Base-by-base conservation (phyloP, 2,888 invertebrate species). In the Automeris io region DNA sequence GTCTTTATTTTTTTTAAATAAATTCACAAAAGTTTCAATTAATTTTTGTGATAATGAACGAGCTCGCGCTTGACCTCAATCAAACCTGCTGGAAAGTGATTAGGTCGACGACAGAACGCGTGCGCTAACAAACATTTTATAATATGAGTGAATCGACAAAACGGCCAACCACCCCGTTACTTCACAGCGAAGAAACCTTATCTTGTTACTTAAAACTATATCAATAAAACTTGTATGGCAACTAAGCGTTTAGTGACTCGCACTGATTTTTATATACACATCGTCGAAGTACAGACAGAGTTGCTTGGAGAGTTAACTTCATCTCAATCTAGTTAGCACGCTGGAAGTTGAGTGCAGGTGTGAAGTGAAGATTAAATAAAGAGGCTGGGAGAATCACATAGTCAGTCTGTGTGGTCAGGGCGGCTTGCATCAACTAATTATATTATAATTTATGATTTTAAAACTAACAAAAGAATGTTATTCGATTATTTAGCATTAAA, bases 191-290 rank as follows among this genome's bases (percentile, higher is more conserved):
- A 26, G 38, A 53, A 67, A 68, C 64, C 64, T 63, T 55, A 63
- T 58, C 57, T 52, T 69, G 67, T 62, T 70, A 77, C 73, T 73
- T 80, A 74, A 48, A 67, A 75, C 81, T 83, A 85, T 70, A 21
- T 31, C 31, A 72, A 72, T 76, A 77, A 65, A 63, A 74, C 70
- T 77, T 80, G 76, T 86, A 86, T 86, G 85, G 85, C 85, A 83
- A 83, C 85, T 75, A 83, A 80, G 79, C 81, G 69, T 61, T 78
- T 82, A 82, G 82, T 74, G 80, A 49, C 46, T 45, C 50, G 47
- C 78, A 13, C 78, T 81, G 73, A 80, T 82, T 59, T 58, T 69
- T 82, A 85, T 83, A 72, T 83, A 83, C 83, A 83, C 60, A 60
- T 48, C 46, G 51, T 33, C 56, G 49, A 23, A 35, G 12, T 31